phyloP scores from a whole-genome alignment of 2,113 vertebrate species.

The Alligator sinensis region DNA sequence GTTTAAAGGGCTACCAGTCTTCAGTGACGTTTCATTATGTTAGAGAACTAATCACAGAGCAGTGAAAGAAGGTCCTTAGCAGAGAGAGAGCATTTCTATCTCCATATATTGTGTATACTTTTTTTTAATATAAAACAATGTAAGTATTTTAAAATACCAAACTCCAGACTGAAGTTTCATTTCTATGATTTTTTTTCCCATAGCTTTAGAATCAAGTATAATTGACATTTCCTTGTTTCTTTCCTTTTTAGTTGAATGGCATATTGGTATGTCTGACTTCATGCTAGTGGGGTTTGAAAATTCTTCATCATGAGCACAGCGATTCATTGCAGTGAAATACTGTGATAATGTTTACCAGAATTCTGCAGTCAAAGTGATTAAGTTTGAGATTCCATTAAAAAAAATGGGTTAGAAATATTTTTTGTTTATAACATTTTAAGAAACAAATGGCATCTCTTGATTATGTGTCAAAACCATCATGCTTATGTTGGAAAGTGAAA shows the following conservation, averaged over 20 bases:
- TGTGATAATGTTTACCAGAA: neutral
- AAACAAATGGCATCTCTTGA: neutral
- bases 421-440: neutral
- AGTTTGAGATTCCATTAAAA: neutral
- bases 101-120: neutral
- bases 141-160: neutral
- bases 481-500: neutral
- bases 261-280: neutral
- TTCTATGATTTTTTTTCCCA: neutral
- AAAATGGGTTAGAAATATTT: fast-evolving
- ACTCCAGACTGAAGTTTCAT: neutral
- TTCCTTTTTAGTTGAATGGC: neutral
- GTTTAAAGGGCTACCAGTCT: neutral
- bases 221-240: fast-evolving
- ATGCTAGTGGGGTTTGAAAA: fast-evolving
- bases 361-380: neutral
- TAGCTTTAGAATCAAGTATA: neutral
- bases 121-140: neutral
- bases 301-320: neutral
- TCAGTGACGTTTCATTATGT: neutral
- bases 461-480: neutral
- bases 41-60: too few relatives aligned
- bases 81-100: neutral
- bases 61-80: neutral
- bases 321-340: neutral